Evolutionary conservation across 2,113 vertebrate genomes (phyloP), one percentile per base, ranked within the genome.

Genomic region (Bubalus kerabau): DNA sequence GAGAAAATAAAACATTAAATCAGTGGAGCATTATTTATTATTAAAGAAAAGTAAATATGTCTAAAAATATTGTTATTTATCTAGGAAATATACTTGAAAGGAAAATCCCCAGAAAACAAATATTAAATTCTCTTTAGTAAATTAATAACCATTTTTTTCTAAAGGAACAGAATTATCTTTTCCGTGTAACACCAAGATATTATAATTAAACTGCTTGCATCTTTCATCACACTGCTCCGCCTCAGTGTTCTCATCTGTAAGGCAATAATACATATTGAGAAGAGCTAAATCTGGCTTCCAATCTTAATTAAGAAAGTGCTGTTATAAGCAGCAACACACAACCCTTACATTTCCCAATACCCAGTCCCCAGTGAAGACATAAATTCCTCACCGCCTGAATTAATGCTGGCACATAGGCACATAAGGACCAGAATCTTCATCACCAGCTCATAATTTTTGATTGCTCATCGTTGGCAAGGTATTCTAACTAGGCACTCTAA

Each of bases 301-400:
- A n/a, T 92, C 48, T 94, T 96, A 96, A 97, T 98, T 97, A 90
- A 96, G 62, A 92, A 97, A 95, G 56, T 96, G 32, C 54, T 96
- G 43, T 92, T 90, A 86, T 54, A 95, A 71, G 60, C 36, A 94
- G 19, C 81, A 96, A 36, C 16, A 87, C 78, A 71, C 17, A 83
- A 14, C 19, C 56, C 19, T 94, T 90, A 11, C 9, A 82, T 76
- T 94, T 96, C 54, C 90, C 76, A 93, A 52, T 76, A 57, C 48
- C 88, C 78, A 95, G 50, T 81, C 81, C 95, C 57, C 91, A 95
- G 8, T 48, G 84, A 91, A 93, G n/a, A 56, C 13, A 86, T 97
- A 91, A 96, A 97, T 97, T 94, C 83, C 57, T 93, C 96, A 96
- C 76, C 80, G 23, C 87, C 83, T 81, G 86, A 80, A 32, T 96